Evolutionary conservation across 2,113 vertebrate species (phyloP), one percentile per base, ranked within the genome.

Genomic region (Paratilapia polleni): DNA sequence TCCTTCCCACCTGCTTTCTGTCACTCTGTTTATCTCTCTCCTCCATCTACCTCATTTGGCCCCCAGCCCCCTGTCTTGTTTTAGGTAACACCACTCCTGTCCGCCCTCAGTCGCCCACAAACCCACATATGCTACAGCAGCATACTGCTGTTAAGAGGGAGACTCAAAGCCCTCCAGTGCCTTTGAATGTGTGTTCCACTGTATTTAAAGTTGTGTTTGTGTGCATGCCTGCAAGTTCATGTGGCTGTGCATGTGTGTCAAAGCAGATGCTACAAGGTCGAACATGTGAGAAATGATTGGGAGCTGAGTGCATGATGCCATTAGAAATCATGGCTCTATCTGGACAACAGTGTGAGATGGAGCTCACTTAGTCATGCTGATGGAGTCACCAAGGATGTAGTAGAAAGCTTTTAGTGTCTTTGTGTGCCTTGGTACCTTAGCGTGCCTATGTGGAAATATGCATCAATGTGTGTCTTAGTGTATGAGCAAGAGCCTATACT

Each of bases 341-440:
- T 84, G 80, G 64, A 81, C 81, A 84, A 77, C 82, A 62, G 80
- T 82, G 80, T 52, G 83, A 91, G 93, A 80, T 80, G 79, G 86
- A 76, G 75, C 75, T 52, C 87, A 91, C 85, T 89, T 83, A 80
- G 87, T 89, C 89, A 90, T 63, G 78, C 81, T 83, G 88, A 88
- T 61, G 36, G 80, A 79, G 66, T 80, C 43, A 49, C 74, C 83
- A 77, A 81, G 66, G 54, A 58, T 89, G 80, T 38, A 83, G 82
- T 59, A 77, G 62, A 88, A 91, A 87, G 89, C 87, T 94, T 92
- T 93, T 84, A 91, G 87, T 38, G 61, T 80, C 64, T 73, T 12
- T 49, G 57, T 75, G 83, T 14, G 49, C 43, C 83, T 80, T 73
- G 36, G 58, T 77, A 61, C 54, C 2, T 75, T 31, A 63, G 77